Evolutionary conservation across 2,113 vertebrate species (phyloP), one percentile per base, ranked within the genome.

Genomic region (Lonchura striata): DNA sequence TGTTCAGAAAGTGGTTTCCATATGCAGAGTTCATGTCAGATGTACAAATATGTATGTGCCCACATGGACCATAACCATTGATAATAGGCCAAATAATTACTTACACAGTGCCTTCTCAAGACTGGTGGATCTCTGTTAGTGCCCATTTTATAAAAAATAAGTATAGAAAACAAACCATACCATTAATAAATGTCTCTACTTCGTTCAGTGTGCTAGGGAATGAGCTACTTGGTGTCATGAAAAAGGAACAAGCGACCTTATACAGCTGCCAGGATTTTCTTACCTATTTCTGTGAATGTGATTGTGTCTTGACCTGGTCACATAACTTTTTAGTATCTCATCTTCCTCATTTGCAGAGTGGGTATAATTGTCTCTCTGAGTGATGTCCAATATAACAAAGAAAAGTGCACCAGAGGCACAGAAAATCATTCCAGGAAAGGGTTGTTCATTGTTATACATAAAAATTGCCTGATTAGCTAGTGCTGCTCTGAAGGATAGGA

Each of bases 391-490:
- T 37, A 37, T 23, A 88, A 90, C 71, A 95, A 85, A 83, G 59
- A 6, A 53, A 86, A 93, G 24, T 71, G 41, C 4, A 2, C 15
- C 20, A 86, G 50, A 28, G 94, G 52, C 0, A 1, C 33, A 78
- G 72, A 80, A 89, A 90, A 88, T 92, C 64, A 75, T 86, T 90
- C 70, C 0, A 0, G 64, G 54, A 83, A 81, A 80, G 64, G 24
- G 14, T 42, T 90, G 72, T 75, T 93, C 64, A 52, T 78, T 88
- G 65, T 41, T 49, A 56, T 65, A 88, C 64, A 84, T 90, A 90
- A 94, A 95, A 94, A 71, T 60, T 86, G 64, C 60, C 72, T 88
- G 90, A 90, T 90, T 95, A 88, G 49, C 66, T 70, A 18, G 16
- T 0, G 0, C 41, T 88, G 47, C 57, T 81, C 44, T 50, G 60